These are phyloP conservation scores for Callospermophilus lateralis DNA, from an alignment of 2,113 vertebrate species.

Conservation along the genomic window DNA sequence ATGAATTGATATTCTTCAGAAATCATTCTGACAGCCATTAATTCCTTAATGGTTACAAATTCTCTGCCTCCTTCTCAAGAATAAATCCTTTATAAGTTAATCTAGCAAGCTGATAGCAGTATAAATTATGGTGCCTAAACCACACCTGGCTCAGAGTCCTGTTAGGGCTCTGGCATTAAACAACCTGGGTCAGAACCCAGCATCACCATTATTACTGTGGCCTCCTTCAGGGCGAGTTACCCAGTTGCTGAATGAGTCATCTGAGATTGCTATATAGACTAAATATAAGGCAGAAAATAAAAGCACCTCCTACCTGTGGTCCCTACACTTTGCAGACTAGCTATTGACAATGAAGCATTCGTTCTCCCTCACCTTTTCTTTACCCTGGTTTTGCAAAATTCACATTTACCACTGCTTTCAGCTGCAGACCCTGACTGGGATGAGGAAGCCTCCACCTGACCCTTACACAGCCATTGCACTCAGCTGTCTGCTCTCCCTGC, in stretches of 20 bases:
- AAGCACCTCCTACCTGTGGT: not conserved
- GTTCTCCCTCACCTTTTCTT: not conserved
- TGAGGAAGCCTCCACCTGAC: not conserved
- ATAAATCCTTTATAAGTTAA: not conserved
- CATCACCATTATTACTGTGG: not conserved
- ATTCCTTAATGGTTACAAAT: not conserved
- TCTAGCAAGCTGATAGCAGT: not conserved
- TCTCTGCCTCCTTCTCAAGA: not conserved
- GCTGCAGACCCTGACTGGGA: not conserved
- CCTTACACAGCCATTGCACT: not conserved
- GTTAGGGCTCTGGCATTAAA: too few relatives aligned
- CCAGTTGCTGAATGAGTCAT: not conserved
- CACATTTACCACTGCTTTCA: not conserved
- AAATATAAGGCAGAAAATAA: not conserved
- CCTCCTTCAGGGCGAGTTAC: not conserved
- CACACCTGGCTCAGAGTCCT: too few relatives aligned
- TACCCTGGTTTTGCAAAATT: not conserved
- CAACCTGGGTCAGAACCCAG: not conserved
- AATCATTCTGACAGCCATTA: not conserved
- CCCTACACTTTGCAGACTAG: not conserved
- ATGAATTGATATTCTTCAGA: conserved; percentile 27
- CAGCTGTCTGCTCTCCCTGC: not conserved
- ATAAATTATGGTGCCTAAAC: too few relatives aligned
- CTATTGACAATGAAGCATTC: not conserved
- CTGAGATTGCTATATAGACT: fast-evolving